A percentile compares a stretch with the other conserved stretches of the same genome.
Evolutionary conservation across 1,140 invertebrate species (phyloP).

Genomic region (Brevipalpus yothersi): DNA sequence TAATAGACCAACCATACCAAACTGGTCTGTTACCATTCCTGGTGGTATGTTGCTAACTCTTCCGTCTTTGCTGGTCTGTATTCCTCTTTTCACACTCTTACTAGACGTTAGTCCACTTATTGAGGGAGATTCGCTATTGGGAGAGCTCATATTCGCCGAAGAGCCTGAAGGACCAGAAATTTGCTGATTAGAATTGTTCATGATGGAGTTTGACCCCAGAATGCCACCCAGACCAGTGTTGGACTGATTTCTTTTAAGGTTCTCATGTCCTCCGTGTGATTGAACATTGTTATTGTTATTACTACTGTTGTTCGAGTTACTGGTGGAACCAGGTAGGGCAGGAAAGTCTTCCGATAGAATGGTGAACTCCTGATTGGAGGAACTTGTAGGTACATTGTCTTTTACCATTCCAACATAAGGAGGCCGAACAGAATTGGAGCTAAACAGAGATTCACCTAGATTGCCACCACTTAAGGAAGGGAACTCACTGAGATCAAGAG

Average conservation of each 20-base stretch:
- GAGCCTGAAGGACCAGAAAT: neutral
- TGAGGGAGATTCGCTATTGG: neutral
- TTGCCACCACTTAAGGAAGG: slow-evolving; percentile 6
- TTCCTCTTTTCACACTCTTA: slow-evolving; percentile 38
- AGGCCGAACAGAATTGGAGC: neutral
- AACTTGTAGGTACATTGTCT: slow-evolving; percentile 41
- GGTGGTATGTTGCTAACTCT: slow-evolving; percentile 85
- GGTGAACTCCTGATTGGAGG: slow-evolving; percentile 71
- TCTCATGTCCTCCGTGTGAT: neutral
- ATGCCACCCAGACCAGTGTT: neutral
- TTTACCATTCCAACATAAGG: slow-evolving; percentile 68
- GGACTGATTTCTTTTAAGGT: neutral
- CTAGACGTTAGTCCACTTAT: slow-evolving; percentile 8
- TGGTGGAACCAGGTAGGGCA: slow-evolving; percentile 48
- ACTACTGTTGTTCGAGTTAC: neutral
- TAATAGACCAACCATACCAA: slow-evolving; percentile 89
- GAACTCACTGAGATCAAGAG: slow-evolving; percentile 11
- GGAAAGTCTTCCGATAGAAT: slow-evolving; percentile 98
- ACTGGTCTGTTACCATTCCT: slow-evolving; percentile 97
- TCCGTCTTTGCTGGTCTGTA: slow-evolving; percentile 73
- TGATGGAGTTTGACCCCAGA: neutral
- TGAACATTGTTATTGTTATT: neutral
- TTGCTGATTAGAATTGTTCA: neutral
- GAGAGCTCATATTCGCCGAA: neutral
- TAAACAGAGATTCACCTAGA: neutral